Conservation (phyloP, 2,113 vertebrate genomes). For the Bufo bufo region DNA sequence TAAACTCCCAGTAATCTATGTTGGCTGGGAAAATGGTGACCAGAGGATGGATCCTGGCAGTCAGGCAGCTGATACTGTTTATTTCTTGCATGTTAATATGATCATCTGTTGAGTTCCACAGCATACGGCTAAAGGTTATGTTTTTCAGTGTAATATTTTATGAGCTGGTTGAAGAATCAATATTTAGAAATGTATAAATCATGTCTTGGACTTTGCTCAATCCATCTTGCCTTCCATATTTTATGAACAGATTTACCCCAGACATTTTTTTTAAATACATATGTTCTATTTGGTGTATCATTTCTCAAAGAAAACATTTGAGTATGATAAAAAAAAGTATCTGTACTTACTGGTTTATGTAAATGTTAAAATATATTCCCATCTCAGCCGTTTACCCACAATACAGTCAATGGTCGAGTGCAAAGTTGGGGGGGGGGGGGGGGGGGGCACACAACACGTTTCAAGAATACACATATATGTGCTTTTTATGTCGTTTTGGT, state of each 20-base stretch:
- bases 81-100: slow-evolving; percentile 65
- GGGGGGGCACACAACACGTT: no score
- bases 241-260: neutral
- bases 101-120: slow-evolving; percentile 62
- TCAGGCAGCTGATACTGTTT: slow-evolving; percentile 71
- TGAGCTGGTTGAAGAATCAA: neutral
- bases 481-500: no score
- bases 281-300: neutral
- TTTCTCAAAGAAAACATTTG: neutral
- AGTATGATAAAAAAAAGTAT: neutral
- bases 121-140: neutral
- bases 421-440: no score
- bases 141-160: neutral
- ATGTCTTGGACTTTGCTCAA: neutral
- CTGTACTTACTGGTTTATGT: neutral
- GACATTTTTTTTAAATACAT: neutral
- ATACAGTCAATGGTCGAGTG: no score
- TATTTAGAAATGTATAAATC: slow-evolving; percentile 7
- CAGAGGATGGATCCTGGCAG: slow-evolving; percentile 68
- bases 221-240: neutral
- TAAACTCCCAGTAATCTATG: slow-evolving; percentile 75
- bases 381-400: no score
- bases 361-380: no score
- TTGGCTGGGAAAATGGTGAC: slow-evolving; percentile 67
- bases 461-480: no score